Evolutionary conservation across 2,888 invertebrate species (phyloP).

Genomic region (Parnassius mnemosyne): DNA sequence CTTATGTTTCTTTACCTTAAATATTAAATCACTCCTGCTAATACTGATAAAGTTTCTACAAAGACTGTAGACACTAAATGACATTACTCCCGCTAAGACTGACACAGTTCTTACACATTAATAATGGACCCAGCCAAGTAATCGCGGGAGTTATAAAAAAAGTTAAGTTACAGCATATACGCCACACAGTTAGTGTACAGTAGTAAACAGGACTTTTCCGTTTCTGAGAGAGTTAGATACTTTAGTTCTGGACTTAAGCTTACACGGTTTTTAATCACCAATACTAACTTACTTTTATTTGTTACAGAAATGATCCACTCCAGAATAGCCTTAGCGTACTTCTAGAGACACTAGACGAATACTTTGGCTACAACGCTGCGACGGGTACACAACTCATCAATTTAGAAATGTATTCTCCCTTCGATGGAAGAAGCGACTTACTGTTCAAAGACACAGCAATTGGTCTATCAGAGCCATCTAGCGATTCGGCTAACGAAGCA

Average conservation of each 20-base stretch:
- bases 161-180: too few relatives aligned
- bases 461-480: conserved; percentile 71
- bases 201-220: too few relatives aligned
- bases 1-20: too few relatives aligned
- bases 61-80: too few relatives aligned
- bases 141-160: too few relatives aligned
- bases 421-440: conserved; percentile 74
- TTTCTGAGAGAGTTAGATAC: too few relatives aligned
- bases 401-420: conserved; percentile 80
- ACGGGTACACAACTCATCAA: conserved; percentile 57
- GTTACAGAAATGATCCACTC: conserved; percentile 55
- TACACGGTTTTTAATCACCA: not conserved
- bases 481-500: conserved; percentile 49
- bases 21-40: too few relatives aligned
- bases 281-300: not conserved
- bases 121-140: too few relatives aligned
- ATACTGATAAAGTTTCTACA: too few relatives aligned
- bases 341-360: conserved; percentile 69
- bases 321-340: conserved; percentile 56
- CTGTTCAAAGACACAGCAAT: conserved; percentile 83
- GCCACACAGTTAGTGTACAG: too few relatives aligned
- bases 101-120: too few relatives aligned
- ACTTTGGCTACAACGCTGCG: conserved; percentile 74
- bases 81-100: too few relatives aligned
- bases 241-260: not conserved